Base-by-base conservation (phyloP, 2,888 invertebrate species). In the Blastobasis adustella region DNA sequence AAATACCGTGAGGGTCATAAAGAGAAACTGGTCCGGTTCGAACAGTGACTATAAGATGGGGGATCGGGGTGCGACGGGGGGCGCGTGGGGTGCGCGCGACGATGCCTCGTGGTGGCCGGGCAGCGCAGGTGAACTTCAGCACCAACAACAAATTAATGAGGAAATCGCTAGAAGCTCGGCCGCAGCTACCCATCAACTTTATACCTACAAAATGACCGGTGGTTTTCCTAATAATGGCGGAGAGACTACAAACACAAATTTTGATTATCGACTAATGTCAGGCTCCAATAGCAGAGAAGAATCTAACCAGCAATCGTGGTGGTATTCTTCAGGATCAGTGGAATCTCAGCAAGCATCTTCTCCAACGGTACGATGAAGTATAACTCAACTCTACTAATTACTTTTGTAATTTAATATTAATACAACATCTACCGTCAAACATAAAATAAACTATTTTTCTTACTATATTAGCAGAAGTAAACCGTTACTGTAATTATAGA, bases 151-250 rank as follows among this genome's bases (percentile, higher is more conserved):
- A 74, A 63, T 86, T 64, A 83, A 84, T 73, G 88, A 89, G 57
- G 86, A 87, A 56, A 82, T 86, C 47, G 85, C 87, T 44, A 76
- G 84, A 59, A 86, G 83, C 57, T 84, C 85, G 54, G 82, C 85
- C 37, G 74, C 84, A 52, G 71, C 90, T 58, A 86, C 89, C 69
- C 94, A 94, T 75, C 95, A 95, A 82, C 89, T 95, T 65, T 95
- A 95, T 79, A 93, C 93, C 58, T 95, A 95, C 82, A 95, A 95
- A 91, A 95, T 95, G 94, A 93, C 94, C 70, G 93, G 93, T 79
- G 94, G 93, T 79, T 95, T 95, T 90, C 92, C 94, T 69, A 84
- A 92, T 91, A 82, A 92, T 91, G 85, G 90, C 86, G 72, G 91
- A 85, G 87, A 92, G 90, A 82, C 90, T 79, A 90, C 92, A 55